phyloP scores from a whole-genome alignment of 2,797 vertebrate genomes.

The Rhinichthys osculus region DNA sequence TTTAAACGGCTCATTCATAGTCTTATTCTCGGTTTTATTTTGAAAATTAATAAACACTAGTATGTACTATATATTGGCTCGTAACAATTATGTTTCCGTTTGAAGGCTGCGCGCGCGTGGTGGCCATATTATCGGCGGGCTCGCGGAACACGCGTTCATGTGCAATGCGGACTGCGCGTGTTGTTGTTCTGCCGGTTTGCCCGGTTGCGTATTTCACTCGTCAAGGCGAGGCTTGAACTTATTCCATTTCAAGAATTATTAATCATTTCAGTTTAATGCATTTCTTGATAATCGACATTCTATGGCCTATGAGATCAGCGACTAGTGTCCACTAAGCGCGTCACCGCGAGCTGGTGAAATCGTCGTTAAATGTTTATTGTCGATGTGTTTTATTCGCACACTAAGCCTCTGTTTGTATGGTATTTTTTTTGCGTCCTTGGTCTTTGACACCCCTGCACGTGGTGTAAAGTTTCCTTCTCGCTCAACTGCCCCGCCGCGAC shows the following conservation, averaged over 20 bases:
- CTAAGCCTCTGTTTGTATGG: not conserved
- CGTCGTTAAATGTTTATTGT: not conserved
- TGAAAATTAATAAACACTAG: accelerated
- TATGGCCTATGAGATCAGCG: not conserved
- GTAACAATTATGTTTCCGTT: not conserved
- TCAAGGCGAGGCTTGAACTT: not conserved
- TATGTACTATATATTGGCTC: accelerated
- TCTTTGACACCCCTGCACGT: not conserved
- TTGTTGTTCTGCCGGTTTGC: not conserved
- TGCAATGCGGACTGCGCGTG: slow-evolving; percentile 20
- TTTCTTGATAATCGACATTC: not conserved
- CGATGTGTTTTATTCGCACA: not conserved
- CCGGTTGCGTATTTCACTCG: not conserved
- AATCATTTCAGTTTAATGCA: not conserved
- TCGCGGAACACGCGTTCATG: slow-evolving; percentile 17
- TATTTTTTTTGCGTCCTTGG: not conserved
- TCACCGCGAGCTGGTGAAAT: not conserved
- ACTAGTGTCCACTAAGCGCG: not conserved
- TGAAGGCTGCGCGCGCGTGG: not conserved
- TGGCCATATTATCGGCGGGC: slow-evolving; percentile 24
- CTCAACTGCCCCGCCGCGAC: not conserved
- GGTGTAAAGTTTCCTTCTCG: slow-evolving; percentile 15
- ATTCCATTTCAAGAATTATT: not conserved
- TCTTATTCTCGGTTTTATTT: not conserved
- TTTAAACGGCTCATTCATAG: not conserved